Base-by-base conservation (phyloP, 2,888 invertebrate genomes). In the Apoda limacodes region DNA sequence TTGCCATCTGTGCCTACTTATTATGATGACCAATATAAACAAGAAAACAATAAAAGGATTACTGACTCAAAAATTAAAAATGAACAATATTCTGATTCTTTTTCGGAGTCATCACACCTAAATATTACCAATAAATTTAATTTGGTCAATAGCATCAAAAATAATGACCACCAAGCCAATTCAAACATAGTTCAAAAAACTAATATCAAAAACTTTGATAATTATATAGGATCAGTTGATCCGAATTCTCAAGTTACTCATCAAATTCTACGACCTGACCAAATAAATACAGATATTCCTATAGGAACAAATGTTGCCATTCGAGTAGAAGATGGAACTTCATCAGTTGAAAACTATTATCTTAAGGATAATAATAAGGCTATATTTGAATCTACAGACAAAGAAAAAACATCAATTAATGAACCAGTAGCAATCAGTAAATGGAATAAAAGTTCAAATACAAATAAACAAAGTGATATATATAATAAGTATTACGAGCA, bases 271-370 rank as follows among this genome's bases (percentile, higher is more conserved):
- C 5, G 7, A 54, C 10, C 50, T 60, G 10, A 41, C 57, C 6
- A 60, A 65, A 37, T 56, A 14, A 78, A 82, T 39, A 56, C 81
- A 14, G 64, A 78, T 42, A 81, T 82, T 43, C 80, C 82, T 6
- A 78, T 82, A 33, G 72, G 76, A 25, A 81, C 81, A 1, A 82
- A 82, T 39, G 69, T 82, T 46, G 82, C 82, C 20, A 80, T 82
- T 10, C 61, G 58, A 50, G 81, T 82, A 3, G 74, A 81, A 57
- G 80, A 71, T 47, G 65, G 61, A 39, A 50, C 58, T n/a, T 47
- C 57, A 13, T 56, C 61, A 26, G 53, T 60, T 34, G 67, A 71
- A 40, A 60, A 49, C 7, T 65, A 60, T 25, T 60, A 62, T 37
- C 43, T 61, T 30, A 64, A 72, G 37, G 62, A 52, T 2, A 56